Evolutionary conservation across 2,888 invertebrate species (phyloP), one percentile per base, ranked within the genome.

Genomic region (Altica lythri): DNA sequence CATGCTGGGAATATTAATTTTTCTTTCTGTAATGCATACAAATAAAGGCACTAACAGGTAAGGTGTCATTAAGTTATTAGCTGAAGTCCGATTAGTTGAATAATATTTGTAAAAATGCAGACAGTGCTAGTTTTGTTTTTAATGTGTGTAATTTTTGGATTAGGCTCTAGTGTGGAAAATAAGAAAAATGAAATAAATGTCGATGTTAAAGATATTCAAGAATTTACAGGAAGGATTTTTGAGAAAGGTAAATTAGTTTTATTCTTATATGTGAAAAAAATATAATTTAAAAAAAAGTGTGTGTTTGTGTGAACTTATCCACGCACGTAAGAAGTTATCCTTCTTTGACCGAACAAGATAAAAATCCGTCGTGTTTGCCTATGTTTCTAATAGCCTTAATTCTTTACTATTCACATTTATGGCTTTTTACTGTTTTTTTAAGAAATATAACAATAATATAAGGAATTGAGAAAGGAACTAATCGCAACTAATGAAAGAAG

Each of bases 141-240:
- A n/a, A 46, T 53, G 45, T 46, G 35, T 27, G 8, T 9, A 46
- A n/a, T 43, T 30, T 38, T 45, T 52, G 13, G 25, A n/a, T n/a
- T 42, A 40, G 45, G 38, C 30, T 51, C 45, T 22, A 32, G 37
- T n/a, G 55, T 46, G 2, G 32, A 55, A 12, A 49, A 27, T 44
- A 30, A 34, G 6, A 9, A 30, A 25, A 22, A 18, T 4, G 30
- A 27, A 19, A 30, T 6, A 17, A 29, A 34, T 34, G 17, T 27
- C 6, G 17, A 43, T 19, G 12, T 14, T 9, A 29, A 42, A 8
- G 14, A 51, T 18, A 25, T 12, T 4, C 48, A 37, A 17, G 46
- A 62, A 42, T 56, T 55, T 50, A 35, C 60, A 12, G 62, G 57
- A 25, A 57, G 59, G 37, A 59, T 65, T 56, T 27, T 64, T 2